Evolutionary conservation across 2,888 invertebrate species (phyloP).

Genomic region (Drosophila putrida): DNA sequence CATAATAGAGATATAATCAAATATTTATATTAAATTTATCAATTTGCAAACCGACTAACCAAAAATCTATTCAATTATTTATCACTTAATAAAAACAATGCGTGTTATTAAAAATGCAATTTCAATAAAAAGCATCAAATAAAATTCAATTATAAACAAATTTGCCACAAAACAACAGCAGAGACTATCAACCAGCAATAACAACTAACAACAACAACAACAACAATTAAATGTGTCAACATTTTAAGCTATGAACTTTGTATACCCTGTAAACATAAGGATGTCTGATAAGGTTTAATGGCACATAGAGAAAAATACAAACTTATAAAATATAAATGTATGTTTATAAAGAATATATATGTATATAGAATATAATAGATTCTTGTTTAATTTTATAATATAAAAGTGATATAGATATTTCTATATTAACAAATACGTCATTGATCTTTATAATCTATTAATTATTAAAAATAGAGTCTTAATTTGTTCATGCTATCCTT

Average conservation of each 20-base stretch:
- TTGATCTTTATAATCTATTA: too few relatives aligned
- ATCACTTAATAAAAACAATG: slow-evolving; percentile 17
- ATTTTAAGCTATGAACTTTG: slow-evolving; percentile 26
- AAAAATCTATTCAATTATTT: slow-evolving; percentile 55
- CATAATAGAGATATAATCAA: slow-evolving; percentile 40
- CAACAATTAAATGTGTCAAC: slow-evolving; percentile 17
- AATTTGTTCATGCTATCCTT: too few relatives aligned
- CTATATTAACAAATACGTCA: too few relatives aligned
- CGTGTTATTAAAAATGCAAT: slow-evolving; percentile 63
- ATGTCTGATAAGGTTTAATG: too few relatives aligned
- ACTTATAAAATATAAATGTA: too few relatives aligned
- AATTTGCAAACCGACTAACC: slow-evolving; percentile 41
- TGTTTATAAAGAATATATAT: too few relatives aligned
- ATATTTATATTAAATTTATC: slow-evolving; percentile 56
- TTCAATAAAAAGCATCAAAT: slow-evolving; percentile 52
- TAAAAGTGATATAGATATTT: background rate
- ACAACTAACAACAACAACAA: slow-evolving; percentile 13
- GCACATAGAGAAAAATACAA: too few relatives aligned
- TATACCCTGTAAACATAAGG: background rate
- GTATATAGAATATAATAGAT: too few relatives aligned
- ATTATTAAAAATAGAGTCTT: too few relatives aligned
- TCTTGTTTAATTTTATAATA: background rate
- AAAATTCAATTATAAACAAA: slow-evolving; percentile 68
- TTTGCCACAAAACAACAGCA: slow-evolving; percentile 28
- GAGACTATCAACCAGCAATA: slow-evolving; percentile 4